phyloP scores from a whole-genome alignment of 2,888 invertebrate genomes.

The Conistra vaccinii region DNA sequence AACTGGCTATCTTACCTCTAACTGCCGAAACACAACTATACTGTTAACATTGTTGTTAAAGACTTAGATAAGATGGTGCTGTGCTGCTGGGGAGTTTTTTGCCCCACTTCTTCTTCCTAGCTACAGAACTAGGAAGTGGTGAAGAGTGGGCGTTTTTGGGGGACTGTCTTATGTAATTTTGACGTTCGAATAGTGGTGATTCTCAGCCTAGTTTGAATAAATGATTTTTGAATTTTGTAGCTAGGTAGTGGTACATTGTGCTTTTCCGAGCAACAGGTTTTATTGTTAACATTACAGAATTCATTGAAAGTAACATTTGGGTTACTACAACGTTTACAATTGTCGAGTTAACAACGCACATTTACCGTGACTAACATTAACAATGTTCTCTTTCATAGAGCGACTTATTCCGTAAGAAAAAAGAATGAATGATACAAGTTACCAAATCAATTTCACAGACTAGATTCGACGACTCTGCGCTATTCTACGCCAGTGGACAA shows the following conservation, averaged over 20 bases:
- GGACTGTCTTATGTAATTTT: no score
- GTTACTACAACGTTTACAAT: constrained; percentile 27
- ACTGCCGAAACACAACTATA: no score
- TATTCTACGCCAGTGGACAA: constrained; percentile 98
- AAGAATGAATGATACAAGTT: constrained; percentile 32
- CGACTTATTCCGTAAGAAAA: constrained; percentile 34
- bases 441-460: constrained; percentile 91
- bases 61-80: no score
- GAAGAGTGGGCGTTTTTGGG: no score
- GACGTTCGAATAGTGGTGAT: no score
- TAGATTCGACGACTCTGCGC: constrained; percentile 96
- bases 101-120: no score
- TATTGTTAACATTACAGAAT: not conserved
- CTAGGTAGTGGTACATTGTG: not conserved
- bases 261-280: not conserved
- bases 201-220: no score
- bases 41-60: no score
- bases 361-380: constrained; percentile 34
- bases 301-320: not conserved
- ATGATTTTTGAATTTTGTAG: no score
- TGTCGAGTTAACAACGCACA: not conserved
- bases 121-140: no score
- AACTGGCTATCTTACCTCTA: no score
- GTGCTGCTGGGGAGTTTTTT: no score
- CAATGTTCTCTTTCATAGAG: constrained; percentile 31